Conservation (phyloP, 2,113 vertebrate genomes). For the Sorex fumeus region DNA sequence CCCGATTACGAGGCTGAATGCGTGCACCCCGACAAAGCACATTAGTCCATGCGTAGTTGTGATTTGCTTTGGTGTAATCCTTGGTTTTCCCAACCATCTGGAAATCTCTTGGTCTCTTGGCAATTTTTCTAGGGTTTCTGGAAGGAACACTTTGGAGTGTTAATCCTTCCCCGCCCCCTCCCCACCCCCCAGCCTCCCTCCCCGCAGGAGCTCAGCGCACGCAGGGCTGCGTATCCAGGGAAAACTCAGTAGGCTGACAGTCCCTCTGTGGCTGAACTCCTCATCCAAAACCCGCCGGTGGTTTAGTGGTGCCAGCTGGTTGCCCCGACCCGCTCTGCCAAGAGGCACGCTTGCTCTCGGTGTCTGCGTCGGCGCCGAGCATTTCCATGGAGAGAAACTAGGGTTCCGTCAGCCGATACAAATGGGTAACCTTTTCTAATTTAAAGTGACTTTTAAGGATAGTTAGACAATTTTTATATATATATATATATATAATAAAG, state of each 20-base stretch:
- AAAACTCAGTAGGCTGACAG: conserved; percentile 81
- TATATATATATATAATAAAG: conserved; percentile 85
- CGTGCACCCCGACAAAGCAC: conserved; percentile 88
- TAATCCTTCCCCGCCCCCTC: conserved; percentile 68
- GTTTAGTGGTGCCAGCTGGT: conserved; percentile 78
- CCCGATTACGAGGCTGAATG: conserved; percentile 86
- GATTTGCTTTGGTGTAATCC: conserved; percentile 83
- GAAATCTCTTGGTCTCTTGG: conserved; percentile 82
- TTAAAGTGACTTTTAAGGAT: conserved; percentile 86
- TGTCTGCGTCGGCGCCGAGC: conserved; percentile 69
- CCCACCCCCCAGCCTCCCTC: conserved; percentile 64
- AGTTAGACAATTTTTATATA: conserved; percentile 89
- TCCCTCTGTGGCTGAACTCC: conserved; percentile 80
- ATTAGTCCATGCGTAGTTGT: conserved; percentile 86
- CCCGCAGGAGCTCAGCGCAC: conserved; percentile 85
- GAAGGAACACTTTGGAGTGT: conserved; percentile 82
- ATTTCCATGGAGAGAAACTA: conserved; percentile 66
- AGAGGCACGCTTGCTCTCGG: conserved; percentile 74
- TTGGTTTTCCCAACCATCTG: conserved; percentile 84
- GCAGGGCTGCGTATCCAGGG: conserved; percentile 81
- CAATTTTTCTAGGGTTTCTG: conserved; percentile 84
- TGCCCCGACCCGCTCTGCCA: conserved; percentile 74
- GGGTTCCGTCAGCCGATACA: conserved; percentile 74
- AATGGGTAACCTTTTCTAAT: conserved; percentile 85
- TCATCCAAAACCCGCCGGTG: conserved; percentile 76